Base-by-base conservation (phyloP, 2,888 invertebrate species). In the Dicycla oo region DNA sequence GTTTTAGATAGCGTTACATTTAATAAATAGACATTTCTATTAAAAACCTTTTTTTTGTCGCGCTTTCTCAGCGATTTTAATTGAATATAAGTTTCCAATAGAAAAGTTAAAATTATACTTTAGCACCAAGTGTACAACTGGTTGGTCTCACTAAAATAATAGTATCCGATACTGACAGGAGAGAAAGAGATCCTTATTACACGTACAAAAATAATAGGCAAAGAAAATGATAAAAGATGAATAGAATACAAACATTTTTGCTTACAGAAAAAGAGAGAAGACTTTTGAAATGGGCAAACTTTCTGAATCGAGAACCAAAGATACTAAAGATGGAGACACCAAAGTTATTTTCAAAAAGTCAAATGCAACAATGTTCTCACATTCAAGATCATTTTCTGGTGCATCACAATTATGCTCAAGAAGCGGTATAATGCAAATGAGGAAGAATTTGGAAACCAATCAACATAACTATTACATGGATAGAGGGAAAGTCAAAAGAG, bases 221-320 rank as follows among this genome's bases (percentile, higher is more conserved):
- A 66, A 86, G 70, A 83, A 70, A 75, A 80, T 82, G 57, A 80
- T 78, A 78, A 88, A n/a, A 84, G 84, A 90, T 93, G 93, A 93
- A 92, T 87, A 92, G 93, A 93, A 90, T 90, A 91, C 91, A 87
- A 91, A 90, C 88, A 90, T 94, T 93, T 89, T 91, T 94, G 91
- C 86, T 95, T 95, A 82, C 95, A 95, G 95, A 93, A 90, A 89
- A 89, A 86, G 45, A 72, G 78, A 75, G 74, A 82, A 76, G 80
- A 73, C 74, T 54, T 62, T 45, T 71, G 68, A 81, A 47, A 94
- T 94, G 93, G 93, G 90, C 66, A 94, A 90, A 69, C 81, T 75
- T 53, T 47, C 60, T 11, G 80, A 74, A 63, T 54, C 66, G 34
- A 86, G 77, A 61, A 84, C 79, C 70, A 88, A 74, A 66, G 70